Evolutionary conservation across 2,113 vertebrate species (phyloP), one percentile per base, ranked within the genome.

Genomic region (Elephantulus edwardii): DNA sequence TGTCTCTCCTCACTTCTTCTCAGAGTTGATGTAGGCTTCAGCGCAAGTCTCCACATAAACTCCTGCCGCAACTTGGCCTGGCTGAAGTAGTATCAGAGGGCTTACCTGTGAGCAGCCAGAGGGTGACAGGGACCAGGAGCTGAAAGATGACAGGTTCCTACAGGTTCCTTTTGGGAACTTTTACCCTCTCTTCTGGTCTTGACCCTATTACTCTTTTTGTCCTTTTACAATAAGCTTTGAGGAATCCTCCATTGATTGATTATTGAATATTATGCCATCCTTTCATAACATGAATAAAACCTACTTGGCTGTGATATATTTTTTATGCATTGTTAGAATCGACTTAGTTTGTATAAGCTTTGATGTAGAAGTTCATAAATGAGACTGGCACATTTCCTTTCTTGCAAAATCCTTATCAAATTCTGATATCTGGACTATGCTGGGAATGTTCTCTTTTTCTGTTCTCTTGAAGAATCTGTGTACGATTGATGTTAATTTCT

Each of bases 341-440:
- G 13, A 52, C 71, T 72, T 30, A 62, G 56, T 70, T 75, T 24
- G 8, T 46, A 9, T 83, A 66, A 10, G 19, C 16, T 95, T 88
- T 81, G 48, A n/a, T 64, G 28, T 46, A 9, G 52, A 88, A 54
- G 48, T 79, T 82, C 38, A 8, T 46, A 52, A 48, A 83, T 42
- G 56, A 83, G 42, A 46, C 12, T 60, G 75, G 70, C n/a, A 46
- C 10, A 68, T 62, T 92, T 93, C n/a, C 86, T 77, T 48, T 44
- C 50, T 76, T 70, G 75, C 20, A 54, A 12, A 8, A 58, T 12
- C 60, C 35, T 58, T 1, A 1, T 50, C 35, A 38, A n/a, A 17
- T 70, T 68, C n/a, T 46, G 38, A n/a, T 35, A 35, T 33, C 42
- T 44, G 17, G 52, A 6, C 28, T 77, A 35, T 6, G 16, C 28